Evolutionary conservation across 2,113 vertebrate species (phyloP).

Genomic region (Chaenocephalus aceratus): DNA sequence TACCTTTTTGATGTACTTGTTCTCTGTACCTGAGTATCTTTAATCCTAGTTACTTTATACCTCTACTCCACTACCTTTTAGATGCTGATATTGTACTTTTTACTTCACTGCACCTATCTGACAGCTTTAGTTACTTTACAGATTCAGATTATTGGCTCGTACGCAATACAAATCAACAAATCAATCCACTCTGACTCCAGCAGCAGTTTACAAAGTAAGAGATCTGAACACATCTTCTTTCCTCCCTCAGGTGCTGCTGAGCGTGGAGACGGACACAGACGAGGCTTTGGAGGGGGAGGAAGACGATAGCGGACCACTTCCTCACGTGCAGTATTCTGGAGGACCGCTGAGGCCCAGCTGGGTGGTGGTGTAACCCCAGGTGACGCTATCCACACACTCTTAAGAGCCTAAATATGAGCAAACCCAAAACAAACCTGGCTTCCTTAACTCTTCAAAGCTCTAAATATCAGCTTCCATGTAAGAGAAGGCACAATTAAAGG

Average conservation of each 20-base stretch:
- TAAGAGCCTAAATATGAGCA: slow-evolving; percentile 7
- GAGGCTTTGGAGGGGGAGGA: slow-evolving; percentile 65
- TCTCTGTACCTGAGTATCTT: too few relatives aligned
- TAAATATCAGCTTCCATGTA: slow-evolving; percentile 23
- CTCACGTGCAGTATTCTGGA: slow-evolving; percentile 58
- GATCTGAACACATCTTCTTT: not conserved
- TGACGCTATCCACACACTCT: slow-evolving; percentile 15
- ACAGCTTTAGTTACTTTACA: too few relatives aligned
- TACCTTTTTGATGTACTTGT: too few relatives aligned
- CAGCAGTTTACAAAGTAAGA: too few relatives aligned
- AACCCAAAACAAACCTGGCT: slow-evolving; percentile 6
- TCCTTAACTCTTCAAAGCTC: slow-evolving; percentile 18
- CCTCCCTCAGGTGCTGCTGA: slow-evolving; percentile 66
- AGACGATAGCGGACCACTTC: not conserved
- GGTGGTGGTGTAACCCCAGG: slow-evolving; percentile 72
- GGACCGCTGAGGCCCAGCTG: slow-evolving; percentile 72
- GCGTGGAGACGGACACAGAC: slow-evolving; percentile 63
- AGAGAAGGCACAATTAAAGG: slow-evolving; percentile 11
- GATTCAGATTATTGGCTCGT: too few relatives aligned
- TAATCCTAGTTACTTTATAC: too few relatives aligned
- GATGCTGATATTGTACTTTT: too few relatives aligned
- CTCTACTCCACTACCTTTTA: too few relatives aligned
- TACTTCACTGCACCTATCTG: too few relatives aligned
- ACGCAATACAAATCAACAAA: too few relatives aligned
- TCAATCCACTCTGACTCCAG: too few relatives aligned